Evolutionary conservation across 2,888 invertebrate genomes (phyloP), one percentile per base, ranked within the genome.

Genomic region (Dasysyrphus tricinctus): DNA sequence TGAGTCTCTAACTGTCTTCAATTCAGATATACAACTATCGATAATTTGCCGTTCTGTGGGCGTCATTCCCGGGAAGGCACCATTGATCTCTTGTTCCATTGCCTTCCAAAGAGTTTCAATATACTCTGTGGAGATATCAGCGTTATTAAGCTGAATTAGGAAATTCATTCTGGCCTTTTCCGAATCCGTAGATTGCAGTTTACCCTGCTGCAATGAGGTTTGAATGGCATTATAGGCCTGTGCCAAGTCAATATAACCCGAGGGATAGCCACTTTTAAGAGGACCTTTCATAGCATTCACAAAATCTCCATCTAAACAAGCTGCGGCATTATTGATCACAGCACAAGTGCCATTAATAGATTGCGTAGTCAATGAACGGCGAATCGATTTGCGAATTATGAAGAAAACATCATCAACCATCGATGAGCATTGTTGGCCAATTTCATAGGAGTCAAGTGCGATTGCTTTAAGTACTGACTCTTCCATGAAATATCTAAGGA

Each of bases 381-480:
- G 97, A 91, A 99, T 96, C 89, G 98, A 98, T 93, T 99, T 99
- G 90, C 98, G 96, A 3, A 99, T 95, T 88, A 99, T 98, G 92
- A 98, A 99, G 93, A 99, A 99, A 0, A 98, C 97, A 92, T 99
- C 99, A 92, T 99, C 99, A 0, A 99, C 97, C 94, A 99, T 96
- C 88, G 97, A 98, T 3, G 98, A 98, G 1, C 96, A 96, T 88
- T 96, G 94, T 80, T 95, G 95, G 5, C 95, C 95, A n/a, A 94
- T 93, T 88, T 96, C 96, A 34, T 96, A 93, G 0, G 94, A 93
- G 90, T 98, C 97, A 94, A 98, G 94, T 78, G 95, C 94, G 69
- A 98, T 94, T 1, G 98, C 99, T 93, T 99, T 99, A 61, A 95
- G 94, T 0, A 99, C 96, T 90, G 98, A 98, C 92, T 99, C 98